A percentile compares a stretch with the other conserved stretches of the same genome.
Evolutionary conservation across 1,140 invertebrate species (phyloP).

Genomic region (Saxidomus purpurata): DNA sequence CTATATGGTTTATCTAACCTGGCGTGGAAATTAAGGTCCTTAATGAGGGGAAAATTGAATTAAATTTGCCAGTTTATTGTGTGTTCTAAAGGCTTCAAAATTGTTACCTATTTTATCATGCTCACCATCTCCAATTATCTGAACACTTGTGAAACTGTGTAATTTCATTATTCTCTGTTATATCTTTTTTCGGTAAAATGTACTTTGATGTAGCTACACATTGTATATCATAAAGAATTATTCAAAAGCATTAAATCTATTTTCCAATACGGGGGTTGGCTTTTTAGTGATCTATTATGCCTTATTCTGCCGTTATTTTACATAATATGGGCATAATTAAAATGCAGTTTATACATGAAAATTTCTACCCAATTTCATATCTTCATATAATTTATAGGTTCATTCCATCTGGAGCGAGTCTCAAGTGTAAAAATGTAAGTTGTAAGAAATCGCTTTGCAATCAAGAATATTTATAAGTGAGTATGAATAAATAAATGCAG

Average conservation of each 20-base stretch:
- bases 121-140: not conserved
- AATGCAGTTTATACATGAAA: too few relatives aligned
- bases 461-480: too few relatives aligned
- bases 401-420: too few relatives aligned
- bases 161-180: not conserved
- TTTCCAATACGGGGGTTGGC: too few relatives aligned
- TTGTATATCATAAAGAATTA: not conserved
- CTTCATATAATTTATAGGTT: too few relatives aligned
- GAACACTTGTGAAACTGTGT: not conserved
- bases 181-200: not conserved
- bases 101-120: not conserved
- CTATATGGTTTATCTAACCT: not conserved
- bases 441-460: too few relatives aligned
- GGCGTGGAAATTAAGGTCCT: not conserved
- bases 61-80: constrained; percentile 8
- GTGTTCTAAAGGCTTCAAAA: not conserved
- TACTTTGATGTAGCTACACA: not conserved
- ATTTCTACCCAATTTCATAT: too few relatives aligned
- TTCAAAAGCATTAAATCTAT: not conserved
- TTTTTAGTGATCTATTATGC: too few relatives aligned
- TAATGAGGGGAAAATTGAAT: constrained; percentile 33
- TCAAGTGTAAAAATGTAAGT: too few relatives aligned
- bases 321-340: too few relatives aligned
- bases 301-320: too few relatives aligned
- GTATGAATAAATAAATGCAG: too few relatives aligned